Evolutionary conservation across 2,797 vertebrate genomes (phyloP).

Genomic region (Dallia pectoralis): DNA sequence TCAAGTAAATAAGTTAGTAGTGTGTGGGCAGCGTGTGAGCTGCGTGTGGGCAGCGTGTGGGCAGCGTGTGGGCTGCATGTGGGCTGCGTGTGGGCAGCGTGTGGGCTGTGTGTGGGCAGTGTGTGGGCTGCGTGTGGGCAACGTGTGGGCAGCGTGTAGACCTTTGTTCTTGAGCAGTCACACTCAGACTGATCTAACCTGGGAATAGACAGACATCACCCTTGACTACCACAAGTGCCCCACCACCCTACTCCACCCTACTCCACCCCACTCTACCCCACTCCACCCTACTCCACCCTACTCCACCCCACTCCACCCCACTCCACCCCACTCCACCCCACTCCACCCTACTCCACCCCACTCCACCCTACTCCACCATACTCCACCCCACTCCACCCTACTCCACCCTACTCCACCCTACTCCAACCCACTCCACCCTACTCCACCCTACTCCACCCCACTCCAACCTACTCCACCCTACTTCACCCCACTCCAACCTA

Average conservation of each 20-base stretch:
- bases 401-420: conserved; percentile 46
- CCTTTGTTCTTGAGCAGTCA: conserved; percentile 4
- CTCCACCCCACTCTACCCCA: conserved; percentile 39
- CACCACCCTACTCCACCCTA: conserved; percentile 10
- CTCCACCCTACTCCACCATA: conserved; percentile 45
- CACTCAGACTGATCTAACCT: conserved; percentile 6
- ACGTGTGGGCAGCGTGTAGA: conserved; percentile 17
- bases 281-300: conserved; percentile 46
- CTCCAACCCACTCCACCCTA: background rate
- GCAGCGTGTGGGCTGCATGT: too few relatives aligned
- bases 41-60: too few relatives aligned
- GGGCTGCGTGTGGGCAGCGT: too few relatives aligned
- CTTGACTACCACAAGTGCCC: background rate
- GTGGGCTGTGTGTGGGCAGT: too few relatives aligned
- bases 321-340: conserved; percentile 46
- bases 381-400: background rate
- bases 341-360: background rate
- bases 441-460: conserved; percentile 46
- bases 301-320: background rate
- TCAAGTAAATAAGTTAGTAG: too few relatives aligned
- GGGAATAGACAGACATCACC: background rate
- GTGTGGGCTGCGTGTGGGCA: too few relatives aligned
- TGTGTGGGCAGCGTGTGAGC: too few relatives aligned
- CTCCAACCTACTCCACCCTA: too few relatives aligned
- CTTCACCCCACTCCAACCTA: conserved; percentile 14